Conservation (phyloP, 2,888 invertebrate species). For the Folsomia candida region DNA sequence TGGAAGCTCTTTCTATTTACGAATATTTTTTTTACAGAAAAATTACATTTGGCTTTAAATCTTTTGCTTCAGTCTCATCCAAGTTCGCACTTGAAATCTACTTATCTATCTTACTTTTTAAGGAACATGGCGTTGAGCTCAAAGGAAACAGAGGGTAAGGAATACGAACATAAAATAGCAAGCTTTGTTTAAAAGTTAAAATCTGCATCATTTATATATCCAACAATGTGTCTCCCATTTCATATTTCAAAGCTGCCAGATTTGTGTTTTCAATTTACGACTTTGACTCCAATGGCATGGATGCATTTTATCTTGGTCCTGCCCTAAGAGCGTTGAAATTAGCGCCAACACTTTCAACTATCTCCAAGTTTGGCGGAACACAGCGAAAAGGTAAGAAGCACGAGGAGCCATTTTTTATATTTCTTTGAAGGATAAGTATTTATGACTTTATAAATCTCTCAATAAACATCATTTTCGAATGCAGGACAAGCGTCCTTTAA, state of each 20-base stretch:
- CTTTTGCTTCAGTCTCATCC: no score
- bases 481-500: constrained; percentile 81
- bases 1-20: no score
- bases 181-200: no score
- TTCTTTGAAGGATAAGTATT: neutral
- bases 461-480: neutral
- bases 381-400: constrained; percentile 77
- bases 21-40: no score
- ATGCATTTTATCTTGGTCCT: constrained; percentile 88
- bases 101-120: no score
- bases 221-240: no score
- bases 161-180: no score
- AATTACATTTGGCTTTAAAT: no score
- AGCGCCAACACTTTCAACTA: constrained; percentile 87
- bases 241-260: constrained; percentile 68
- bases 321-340: constrained; percentile 90
- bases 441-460: neutral
- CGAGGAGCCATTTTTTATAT: neutral
- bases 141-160: neutral
- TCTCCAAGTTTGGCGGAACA: constrained; percentile 93
- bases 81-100: no score
- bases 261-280: constrained; percentile 95
- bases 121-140: neutral
- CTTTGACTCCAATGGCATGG: constrained; percentile 83
- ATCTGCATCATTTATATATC: no score